A percentile compares a stretch with the other conserved stretches of the same genome.
Evolutionary conservation across 2,113 vertebrate species (phyloP).

Genomic region (Cepphus grylle): DNA sequence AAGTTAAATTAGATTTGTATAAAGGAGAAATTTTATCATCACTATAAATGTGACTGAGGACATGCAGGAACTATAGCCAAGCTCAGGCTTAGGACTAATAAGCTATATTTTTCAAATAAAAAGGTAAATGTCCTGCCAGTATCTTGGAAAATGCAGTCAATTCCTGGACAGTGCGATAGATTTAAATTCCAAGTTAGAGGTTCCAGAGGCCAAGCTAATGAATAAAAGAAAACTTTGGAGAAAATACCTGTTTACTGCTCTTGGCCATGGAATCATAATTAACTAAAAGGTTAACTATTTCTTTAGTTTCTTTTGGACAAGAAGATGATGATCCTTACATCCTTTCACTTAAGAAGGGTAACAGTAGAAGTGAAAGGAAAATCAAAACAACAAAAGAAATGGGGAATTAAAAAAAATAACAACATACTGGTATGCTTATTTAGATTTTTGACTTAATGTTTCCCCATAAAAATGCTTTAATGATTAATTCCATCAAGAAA

Average conservation of each 20-base stretch:
- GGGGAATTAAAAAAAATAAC: neutral
- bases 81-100: fast-evolving
- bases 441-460: neutral
- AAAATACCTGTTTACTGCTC: neutral
- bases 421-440: neutral
- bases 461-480: neutral
- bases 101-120: neutral
- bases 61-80: neutral
- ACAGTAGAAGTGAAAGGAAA: neutral
- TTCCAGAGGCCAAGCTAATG: neutral
- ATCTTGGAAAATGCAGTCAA: neutral
- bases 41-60: neutral
- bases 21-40: neutral
- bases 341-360: neutral
- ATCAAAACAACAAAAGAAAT: neutral
- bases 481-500: neutral
- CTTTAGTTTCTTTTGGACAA: neutral
- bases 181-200: neutral
- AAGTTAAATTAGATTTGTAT: neutral
- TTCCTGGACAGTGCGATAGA: neutral
- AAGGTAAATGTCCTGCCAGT: neutral
- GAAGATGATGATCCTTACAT: neutral
- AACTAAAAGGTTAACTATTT: neutral
- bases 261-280: neutral
- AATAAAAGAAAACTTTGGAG: neutral